Percentiles rank a stretch among this genome's conserved stretches.
Conservation (phyloP, 2,113 vertebrate genomes). For the Gymnarchus niloticus region DNA sequence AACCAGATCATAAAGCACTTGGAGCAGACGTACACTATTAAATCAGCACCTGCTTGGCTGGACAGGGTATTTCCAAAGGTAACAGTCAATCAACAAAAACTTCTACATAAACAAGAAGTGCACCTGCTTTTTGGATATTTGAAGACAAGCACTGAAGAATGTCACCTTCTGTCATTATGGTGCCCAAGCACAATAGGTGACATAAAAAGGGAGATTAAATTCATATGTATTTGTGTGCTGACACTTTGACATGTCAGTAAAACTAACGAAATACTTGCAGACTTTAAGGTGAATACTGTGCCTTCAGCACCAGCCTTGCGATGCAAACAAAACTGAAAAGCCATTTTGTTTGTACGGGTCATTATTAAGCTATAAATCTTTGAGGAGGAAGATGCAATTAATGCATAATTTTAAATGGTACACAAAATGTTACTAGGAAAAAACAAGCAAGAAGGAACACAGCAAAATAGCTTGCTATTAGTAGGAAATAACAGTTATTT, state of each 20-base stretch:
- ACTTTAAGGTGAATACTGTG: background rate
- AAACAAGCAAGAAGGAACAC: too few relatives aligned
- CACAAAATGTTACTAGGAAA: too few relatives aligned
- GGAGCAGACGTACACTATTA: background rate
- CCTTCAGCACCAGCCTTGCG: too few relatives aligned
- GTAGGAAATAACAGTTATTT: too few relatives aligned
- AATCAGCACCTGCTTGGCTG: background rate
- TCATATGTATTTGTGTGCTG: background rate
- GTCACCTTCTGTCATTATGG: background rate
- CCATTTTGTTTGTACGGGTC: too few relatives aligned
- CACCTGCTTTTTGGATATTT: background rate
- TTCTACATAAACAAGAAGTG: background rate
- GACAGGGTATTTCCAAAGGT: background rate
- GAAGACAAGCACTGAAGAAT: background rate
- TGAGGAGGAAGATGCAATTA: too few relatives aligned
- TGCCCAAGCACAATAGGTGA: background rate
- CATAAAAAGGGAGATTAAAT: background rate
- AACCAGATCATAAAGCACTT: background rate
- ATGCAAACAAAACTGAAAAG: too few relatives aligned
- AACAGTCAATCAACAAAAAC: background rate
- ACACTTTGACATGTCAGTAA: background rate
- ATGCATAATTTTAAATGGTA: too few relatives aligned
- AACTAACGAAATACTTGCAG: background rate
- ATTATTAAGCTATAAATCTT: too few relatives aligned
- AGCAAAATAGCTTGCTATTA: too few relatives aligned